phyloP scores from a whole-genome alignment of 2,888 invertebrate species.

The Parnassius mnemosyne region DNA sequence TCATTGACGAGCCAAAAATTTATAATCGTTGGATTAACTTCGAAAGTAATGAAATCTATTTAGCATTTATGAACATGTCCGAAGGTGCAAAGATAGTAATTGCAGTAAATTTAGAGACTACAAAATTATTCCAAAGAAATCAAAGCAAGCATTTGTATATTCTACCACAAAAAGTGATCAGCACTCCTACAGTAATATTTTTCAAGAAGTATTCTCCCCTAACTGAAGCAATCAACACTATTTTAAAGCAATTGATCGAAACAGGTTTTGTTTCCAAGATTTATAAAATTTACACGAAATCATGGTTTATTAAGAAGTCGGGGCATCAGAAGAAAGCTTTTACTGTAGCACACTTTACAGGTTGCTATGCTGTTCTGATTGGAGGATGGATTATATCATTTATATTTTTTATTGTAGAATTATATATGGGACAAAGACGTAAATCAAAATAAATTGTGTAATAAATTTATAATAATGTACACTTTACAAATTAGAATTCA shows the following conservation, averaged over 20 bases:
- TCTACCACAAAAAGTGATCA: constrained; percentile 46
- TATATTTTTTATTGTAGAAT: constrained; percentile 50
- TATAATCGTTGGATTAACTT: constrained; percentile 52
- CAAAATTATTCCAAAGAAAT: constrained; percentile 39
- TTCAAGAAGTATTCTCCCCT: constrained; percentile 64
- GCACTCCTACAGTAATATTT: constrained; percentile 53
- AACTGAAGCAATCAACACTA: constrained; percentile 40
- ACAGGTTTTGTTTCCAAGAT: constrained; percentile 53
- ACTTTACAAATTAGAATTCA: too few species aligned
- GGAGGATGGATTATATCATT: constrained; percentile 52
- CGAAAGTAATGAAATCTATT: constrained; percentile 42
- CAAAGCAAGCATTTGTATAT: constrained; percentile 46
- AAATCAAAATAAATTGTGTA: neutral
- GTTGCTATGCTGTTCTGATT: constrained; percentile 56
- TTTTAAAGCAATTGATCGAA: constrained; percentile 50
- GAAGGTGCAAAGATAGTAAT: constrained; percentile 53
- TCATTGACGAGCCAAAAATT: constrained; percentile 47
- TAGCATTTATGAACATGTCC: constrained; percentile 43
- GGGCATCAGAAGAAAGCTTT: constrained; percentile 41
- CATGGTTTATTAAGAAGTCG: constrained; percentile 7
- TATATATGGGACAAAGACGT: constrained; percentile 37
- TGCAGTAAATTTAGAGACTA: constrained; percentile 52
- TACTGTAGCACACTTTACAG: constrained; percentile 53
- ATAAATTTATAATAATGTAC: too few species aligned
- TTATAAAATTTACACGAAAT: constrained; percentile 41